These are phyloP conservation scores for Clarias pachynema DNA, from an alignment of 2,797 vertebrate genomes.

Conservation along the genomic window DNA sequence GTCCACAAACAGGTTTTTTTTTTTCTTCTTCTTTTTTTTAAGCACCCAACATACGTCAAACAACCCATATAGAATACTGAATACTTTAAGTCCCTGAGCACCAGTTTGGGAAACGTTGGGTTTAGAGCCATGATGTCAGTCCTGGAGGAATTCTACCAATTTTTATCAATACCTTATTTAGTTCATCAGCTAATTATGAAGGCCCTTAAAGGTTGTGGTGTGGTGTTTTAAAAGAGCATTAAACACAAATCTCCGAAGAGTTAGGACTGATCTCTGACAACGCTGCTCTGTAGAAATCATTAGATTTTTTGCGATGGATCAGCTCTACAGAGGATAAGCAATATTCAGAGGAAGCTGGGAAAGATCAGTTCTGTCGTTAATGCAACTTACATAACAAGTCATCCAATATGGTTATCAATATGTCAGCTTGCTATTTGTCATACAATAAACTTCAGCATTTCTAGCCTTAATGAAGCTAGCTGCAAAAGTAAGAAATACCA, in stretches of 20 bases:
- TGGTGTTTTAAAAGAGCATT: not conserved
- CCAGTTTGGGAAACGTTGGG: constrained; percentile 26
- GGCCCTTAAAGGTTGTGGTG: not conserved
- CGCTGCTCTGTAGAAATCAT: not conserved
- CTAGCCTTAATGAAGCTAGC: not conserved
- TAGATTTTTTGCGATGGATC: not conserved
- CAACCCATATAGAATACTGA: constrained; percentile 13
- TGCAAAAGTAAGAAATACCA: constrained; percentile 10
- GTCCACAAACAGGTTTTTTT: not conserved
- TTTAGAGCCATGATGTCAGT: not conserved
- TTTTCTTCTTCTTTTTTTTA: not conserved
- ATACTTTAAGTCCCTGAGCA: constrained; percentile 28
- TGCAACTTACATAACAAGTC: not conserved
- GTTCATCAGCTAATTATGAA: not conserved
- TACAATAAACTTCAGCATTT: not conserved
- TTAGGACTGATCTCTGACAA: not conserved
- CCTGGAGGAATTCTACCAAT: not conserved
- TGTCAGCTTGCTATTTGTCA: not conserved
- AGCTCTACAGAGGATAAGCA: constrained; percentile 24
- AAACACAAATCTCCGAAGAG: not conserved
- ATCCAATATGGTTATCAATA: not conserved
- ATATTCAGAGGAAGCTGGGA: not conserved
- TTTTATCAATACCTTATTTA: constrained; percentile 6
- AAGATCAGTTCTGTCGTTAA: not conserved
- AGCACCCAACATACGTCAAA: constrained; percentile 1